Evolutionary conservation across 2,797 vertebrate genomes (phyloP), one percentile per base, ranked within the genome.

Genomic region (Sylvilagus floridanus): DNA sequence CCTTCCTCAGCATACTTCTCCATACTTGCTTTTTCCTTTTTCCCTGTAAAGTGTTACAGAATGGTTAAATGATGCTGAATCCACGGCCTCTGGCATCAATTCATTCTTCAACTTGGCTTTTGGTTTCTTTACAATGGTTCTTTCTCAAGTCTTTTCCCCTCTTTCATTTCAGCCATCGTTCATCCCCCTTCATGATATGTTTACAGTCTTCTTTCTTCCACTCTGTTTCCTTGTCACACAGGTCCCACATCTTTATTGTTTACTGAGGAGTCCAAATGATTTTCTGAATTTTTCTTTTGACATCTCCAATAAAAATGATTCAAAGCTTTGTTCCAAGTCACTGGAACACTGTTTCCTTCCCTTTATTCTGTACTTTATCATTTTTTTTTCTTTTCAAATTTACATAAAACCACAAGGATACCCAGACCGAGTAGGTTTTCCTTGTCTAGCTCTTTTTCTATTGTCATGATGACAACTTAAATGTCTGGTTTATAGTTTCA

Each of bases 221-320:
- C 57, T 30, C 24, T 73, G 19, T 78, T 92, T 89, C 22, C 32
- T 92, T 81, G 71, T 81, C 47, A 77, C 13, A 54, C n/a, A 78
- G 65, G 63, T 10, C 32, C 68, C 42, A 65, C 84, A 16, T 21
- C 50, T 65, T 62, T 83, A 11, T 68, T 86, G 2, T 65, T 32
- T 71, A 77, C 10, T 86, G 26, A 88, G 24, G 22, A 79, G 50
- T 8, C 30, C 28, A 88, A 69, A 69, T 47, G 32, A 1, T 65
- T 62, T 82, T 68, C 35, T 82, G 63, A 54, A 65, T 77, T 73
- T 90, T 86, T 83, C 37, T 86, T 89, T 86, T 63, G 7, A 17
- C 42, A 86, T 90, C 8, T 87, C 13, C 0, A n/a, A 19, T 73
- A 50, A 47, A 72, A 60, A 30, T 22, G 35, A 13, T 71, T 88